phyloP scores from a whole-genome alignment of 1,140 invertebrate genomes.

The Solenopsis fugax region DNA sequence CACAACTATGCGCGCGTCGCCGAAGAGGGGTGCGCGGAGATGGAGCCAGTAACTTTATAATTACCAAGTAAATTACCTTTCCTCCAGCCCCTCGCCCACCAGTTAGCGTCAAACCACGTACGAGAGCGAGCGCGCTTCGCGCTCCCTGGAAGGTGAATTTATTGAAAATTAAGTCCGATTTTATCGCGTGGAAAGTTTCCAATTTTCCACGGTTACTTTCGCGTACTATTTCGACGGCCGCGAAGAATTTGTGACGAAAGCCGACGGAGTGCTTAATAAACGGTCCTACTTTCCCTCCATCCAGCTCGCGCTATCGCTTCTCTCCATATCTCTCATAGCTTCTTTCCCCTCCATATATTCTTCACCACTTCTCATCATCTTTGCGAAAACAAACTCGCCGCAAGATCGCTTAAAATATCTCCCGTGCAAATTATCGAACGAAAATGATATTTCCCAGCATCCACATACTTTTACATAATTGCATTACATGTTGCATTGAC shows the following conservation, averaged over 20 bases:
- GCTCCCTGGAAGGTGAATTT: slow-evolving; percentile 76
- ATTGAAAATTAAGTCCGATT: slow-evolving; percentile 84
- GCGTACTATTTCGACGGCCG: slow-evolving; percentile 75
- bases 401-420: slow-evolving; percentile 26
- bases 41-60: slow-evolving; percentile 80
- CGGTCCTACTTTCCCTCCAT: slow-evolving; percentile 52
- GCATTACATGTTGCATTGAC: no score
- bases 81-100: slow-evolving; percentile 39
- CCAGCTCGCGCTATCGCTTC: slow-evolving; percentile 37
- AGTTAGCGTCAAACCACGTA: slow-evolving; percentile 43
- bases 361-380: slow-evolving; percentile 22
- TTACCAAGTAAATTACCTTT: slow-evolving; percentile 82
- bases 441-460: not conserved
- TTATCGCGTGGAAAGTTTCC: slow-evolving; percentile 84
- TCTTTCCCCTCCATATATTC: slow-evolving; percentile 49
- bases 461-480: not conserved
- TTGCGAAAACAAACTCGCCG: slow-evolving; percentile 28
- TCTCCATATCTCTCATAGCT: slow-evolving; percentile 46
- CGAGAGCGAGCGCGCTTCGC: slow-evolving; percentile 41
- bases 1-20: slow-evolving; percentile 80
- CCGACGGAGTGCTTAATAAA: slow-evolving; percentile 71
- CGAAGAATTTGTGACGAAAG: slow-evolving; percentile 72
- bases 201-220: slow-evolving; percentile 82
- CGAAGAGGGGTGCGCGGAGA: not conserved
- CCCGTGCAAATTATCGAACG: not conserved